Conservation (phyloP, 2,797 vertebrate genomes). For the Phoebastria nigripes region DNA sequence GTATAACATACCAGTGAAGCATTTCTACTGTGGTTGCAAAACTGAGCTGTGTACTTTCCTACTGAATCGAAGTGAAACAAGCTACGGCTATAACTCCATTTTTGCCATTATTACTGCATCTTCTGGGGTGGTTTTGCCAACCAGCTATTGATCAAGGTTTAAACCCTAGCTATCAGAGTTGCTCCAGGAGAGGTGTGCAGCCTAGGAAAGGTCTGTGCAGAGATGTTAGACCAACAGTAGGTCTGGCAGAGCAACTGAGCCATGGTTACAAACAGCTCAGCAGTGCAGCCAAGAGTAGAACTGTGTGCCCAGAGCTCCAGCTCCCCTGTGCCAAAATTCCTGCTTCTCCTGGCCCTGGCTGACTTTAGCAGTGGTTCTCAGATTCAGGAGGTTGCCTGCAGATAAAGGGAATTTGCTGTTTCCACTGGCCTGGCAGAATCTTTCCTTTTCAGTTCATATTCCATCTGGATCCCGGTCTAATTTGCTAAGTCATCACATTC, state of each 20-base stretch:
- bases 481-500: background rate
- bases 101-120: background rate
- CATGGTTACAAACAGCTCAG: fast-evolving
- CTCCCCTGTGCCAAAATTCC: background rate
- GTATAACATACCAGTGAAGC: background rate
- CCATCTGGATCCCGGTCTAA: background rate
- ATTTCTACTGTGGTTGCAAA: background rate
- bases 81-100: background rate
- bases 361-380: background rate
- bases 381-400: background rate
- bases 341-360: background rate
- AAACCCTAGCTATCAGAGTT: background rate
- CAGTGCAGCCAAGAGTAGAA: background rate
- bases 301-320: background rate
- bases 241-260: background rate
- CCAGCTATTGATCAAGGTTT: background rate
- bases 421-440: background rate
- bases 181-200: background rate
- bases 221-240: background rate
- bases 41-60: background rate
- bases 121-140: background rate
- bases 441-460: background rate
- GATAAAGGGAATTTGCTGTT: background rate
- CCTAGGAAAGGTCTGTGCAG: background rate
- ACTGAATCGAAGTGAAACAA: background rate